Evolutionary conservation across 2,797 vertebrate genomes (phyloP).

Genomic region (Darevskia mixta): DNA sequence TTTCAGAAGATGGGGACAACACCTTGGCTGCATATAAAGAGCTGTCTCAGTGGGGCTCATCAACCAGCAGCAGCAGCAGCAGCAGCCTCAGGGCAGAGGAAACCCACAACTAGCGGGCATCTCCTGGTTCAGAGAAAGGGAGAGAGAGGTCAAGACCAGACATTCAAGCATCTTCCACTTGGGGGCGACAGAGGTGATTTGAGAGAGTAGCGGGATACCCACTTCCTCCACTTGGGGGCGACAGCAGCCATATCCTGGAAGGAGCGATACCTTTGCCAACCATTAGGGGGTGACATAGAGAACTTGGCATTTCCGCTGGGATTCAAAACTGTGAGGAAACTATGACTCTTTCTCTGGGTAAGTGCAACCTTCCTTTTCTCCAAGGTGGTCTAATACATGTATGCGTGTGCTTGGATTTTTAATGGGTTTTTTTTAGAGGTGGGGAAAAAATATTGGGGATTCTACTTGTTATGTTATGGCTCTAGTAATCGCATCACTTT

Average conservation of each 20-base stretch:
- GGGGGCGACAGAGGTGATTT: background rate
- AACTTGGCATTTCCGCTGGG: background rate
- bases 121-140: background rate
- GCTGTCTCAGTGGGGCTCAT: background rate
- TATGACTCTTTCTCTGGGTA: slow-evolving; percentile 21
- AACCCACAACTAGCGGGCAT: background rate
- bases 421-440: background rate
- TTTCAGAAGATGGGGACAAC: slow-evolving; percentile 35
- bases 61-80: background rate
- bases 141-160: background rate
- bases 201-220: background rate
- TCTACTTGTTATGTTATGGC: background rate
- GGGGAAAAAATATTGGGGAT: background rate
- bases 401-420: background rate
- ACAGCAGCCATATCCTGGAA: background rate
- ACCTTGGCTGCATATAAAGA: slow-evolving; percentile 36
- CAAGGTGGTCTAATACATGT: background rate
- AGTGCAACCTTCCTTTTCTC: background rate
- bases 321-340: background rate
- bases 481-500: background rate
- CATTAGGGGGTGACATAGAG: slow-evolving; percentile 32
- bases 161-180: background rate
- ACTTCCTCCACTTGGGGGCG: background rate
- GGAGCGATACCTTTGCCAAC: slow-evolving; percentile 1
- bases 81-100: slow-evolving; percentile 5